These are phyloP conservation scores for Drosophila subpulchrella DNA, from an alignment of 1,140 invertebrate genomes.

Conservation along the genomic window DNA sequence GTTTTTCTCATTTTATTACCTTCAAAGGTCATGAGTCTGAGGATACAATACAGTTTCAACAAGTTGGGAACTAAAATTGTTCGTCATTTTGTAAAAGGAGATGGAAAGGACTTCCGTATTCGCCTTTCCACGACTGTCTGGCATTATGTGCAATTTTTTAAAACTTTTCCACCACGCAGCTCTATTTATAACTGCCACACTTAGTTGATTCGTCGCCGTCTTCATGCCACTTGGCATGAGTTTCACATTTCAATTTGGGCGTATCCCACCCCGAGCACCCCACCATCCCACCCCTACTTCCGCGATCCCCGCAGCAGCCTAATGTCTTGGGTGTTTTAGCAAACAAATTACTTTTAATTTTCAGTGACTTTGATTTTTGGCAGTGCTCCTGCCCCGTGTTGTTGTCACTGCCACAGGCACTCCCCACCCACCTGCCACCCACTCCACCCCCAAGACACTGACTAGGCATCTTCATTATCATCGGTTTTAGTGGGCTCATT, in stretches of 20 bases:
- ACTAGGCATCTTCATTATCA: constrained; percentile 79
- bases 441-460: constrained; percentile 32
- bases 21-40: too few species aligned
- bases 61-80: too few species aligned
- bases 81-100: too few species aligned
- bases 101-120: background rate
- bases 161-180: constrained; percentile 23
- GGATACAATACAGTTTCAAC: too few species aligned
- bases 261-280: background rate
- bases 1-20: background rate
- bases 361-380: constrained; percentile 80
- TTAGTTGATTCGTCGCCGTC: constrained; percentile 28
- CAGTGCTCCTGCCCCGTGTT: constrained; percentile 15
- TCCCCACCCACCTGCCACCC: background rate
- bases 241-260: constrained; percentile 75
- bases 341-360: constrained; percentile 84
- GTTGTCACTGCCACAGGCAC: constrained; percentile 34
- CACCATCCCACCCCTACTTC: background rate
- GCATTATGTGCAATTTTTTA: constrained; percentile 15
- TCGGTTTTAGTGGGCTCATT: constrained; percentile 39
- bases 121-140: background rate
- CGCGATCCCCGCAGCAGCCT: constrained; percentile 12
- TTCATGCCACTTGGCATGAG: constrained; percentile 69
- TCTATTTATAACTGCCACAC: constrained; percentile 74
- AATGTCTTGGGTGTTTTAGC: constrained; percentile 76